Conservation (phyloP, 2,113 vertebrate genomes). For the Trochalopteron elliotii region DNA sequence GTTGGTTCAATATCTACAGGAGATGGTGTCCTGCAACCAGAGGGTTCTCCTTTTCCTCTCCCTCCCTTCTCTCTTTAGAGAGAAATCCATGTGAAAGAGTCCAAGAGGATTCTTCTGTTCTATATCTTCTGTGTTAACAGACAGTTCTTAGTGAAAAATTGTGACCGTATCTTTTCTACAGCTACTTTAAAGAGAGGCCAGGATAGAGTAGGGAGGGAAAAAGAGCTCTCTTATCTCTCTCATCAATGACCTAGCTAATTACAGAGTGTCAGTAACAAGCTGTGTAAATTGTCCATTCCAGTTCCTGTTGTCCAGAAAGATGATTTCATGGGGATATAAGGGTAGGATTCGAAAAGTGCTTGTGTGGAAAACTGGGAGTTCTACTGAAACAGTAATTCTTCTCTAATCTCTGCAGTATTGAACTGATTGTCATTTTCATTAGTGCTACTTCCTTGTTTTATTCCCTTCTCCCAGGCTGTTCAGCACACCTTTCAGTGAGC, state of each 20-base stretch:
- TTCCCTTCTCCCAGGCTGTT: not conserved
- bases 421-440: conserved; percentile 32
- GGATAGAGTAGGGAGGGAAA: not conserved
- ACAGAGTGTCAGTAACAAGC: not conserved
- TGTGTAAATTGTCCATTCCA: not conserved
- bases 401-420: not conserved
- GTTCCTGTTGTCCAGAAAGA: not conserved
- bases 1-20: not conserved
- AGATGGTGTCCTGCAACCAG: not conserved
- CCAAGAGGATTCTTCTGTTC: not conserved
- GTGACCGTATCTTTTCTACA: not conserved
- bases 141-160: not conserved
- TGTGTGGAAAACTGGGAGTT: conserved; percentile 1
- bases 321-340: not conserved
- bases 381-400: conserved; percentile 8
- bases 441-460: not conserved
- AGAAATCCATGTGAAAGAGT: not conserved
- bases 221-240: not conserved
- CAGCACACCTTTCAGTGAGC: not conserved
- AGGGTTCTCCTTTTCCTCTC: not conserved
- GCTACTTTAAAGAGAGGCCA: not conserved
- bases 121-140: not conserved
- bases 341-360: not conserved
- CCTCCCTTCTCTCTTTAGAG: not conserved
- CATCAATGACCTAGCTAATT: not conserved